phyloP scores from a whole-genome alignment of 2,797 vertebrate genomes.

The Arctocebus calabarensis region DNA sequence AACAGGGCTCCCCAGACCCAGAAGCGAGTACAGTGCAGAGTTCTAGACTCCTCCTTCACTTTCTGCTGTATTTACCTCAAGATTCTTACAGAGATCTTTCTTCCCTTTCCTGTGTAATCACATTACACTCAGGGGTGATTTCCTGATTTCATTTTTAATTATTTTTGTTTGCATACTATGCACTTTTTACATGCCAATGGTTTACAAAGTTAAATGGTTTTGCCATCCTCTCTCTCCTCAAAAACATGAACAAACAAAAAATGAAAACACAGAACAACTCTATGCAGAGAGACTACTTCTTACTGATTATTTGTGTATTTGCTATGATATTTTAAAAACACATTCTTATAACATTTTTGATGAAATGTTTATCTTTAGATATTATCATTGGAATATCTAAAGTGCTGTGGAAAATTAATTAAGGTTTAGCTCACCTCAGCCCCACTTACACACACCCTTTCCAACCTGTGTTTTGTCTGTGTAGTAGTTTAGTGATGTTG shows the following conservation, averaged over 20 bases:
- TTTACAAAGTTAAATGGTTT: neutral
- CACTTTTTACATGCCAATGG: neutral
- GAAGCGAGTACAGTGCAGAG: neutral
- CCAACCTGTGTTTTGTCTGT: neutral
- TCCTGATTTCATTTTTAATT: neutral
- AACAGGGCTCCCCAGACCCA: neutral
- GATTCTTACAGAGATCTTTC: neutral
- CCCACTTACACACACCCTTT: neutral
- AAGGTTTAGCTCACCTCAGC: too few species aligned
- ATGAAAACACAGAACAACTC: neutral
- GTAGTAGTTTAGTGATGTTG: neutral
- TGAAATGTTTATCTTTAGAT: neutral
- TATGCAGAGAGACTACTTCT: neutral
- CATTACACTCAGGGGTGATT: neutral
- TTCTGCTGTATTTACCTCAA: neutral
- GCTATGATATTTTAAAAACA: neutral
- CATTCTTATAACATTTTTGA: neutral
- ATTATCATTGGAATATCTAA: neutral
- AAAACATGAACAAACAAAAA: neutral
- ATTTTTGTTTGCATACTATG: neutral
- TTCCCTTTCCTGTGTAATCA: neutral
- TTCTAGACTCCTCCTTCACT: neutral
- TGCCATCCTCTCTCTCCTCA: neutral
- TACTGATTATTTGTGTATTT: neutral
- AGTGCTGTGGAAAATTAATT: neutral